Evolutionary conservation across 2,888 invertebrate species (phyloP), one percentile per base, ranked within the genome.

Genomic region (Nasonia oneida): DNA sequence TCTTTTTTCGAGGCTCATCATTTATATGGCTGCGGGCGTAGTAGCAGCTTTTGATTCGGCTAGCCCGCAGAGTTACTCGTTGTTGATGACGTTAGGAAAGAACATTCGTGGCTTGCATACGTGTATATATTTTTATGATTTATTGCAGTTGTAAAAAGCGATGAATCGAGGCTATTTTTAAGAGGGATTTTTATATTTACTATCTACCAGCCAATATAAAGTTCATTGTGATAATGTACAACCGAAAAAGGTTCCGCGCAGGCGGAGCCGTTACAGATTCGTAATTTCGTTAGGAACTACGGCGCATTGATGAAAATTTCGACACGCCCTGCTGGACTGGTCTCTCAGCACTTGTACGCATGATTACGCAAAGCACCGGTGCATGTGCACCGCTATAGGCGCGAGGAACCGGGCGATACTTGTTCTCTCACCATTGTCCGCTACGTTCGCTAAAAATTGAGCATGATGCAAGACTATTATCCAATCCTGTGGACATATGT

Each of bases 391-490:
- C 50, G 8, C 3, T 12, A n/a, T 39, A 12, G 3, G 57, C 8
- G 76, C 29, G 37, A 14, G 12, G n/a, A n/a, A 14, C 12, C 15
- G 6, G 39, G 42, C 29, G 42, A 67, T 8, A 81, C 71, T 85
- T 81, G 74, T 78, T 71, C 71, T 81, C 73, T 73, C 73, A 64
- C 64, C 37, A 85, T 81, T 77, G 71, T 81, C 73, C n/a, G 29
- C 2, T 23, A 64, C 39, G 71, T 70, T 42, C 29, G 73, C 78
- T 76, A 50, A 81, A 81, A 85, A 57, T 29, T 15, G 37, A 47
- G 81, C 76, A 23, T 85, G 81, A 86, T 86, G 74, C 64, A 82
- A 86, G 64, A 15, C 47, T 67, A 71, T 85, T 81, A 85, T 81
- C 64, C 53, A 78, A 86, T 82, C 85, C 70, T 42, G 67, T 42